A percentile compares a stretch with the other conserved stretches of the same genome.
These are phyloP conservation scores for Salvelinus fontinalis DNA, from an alignment of 2,113 vertebrate species.

Conservation along the genomic window DNA sequence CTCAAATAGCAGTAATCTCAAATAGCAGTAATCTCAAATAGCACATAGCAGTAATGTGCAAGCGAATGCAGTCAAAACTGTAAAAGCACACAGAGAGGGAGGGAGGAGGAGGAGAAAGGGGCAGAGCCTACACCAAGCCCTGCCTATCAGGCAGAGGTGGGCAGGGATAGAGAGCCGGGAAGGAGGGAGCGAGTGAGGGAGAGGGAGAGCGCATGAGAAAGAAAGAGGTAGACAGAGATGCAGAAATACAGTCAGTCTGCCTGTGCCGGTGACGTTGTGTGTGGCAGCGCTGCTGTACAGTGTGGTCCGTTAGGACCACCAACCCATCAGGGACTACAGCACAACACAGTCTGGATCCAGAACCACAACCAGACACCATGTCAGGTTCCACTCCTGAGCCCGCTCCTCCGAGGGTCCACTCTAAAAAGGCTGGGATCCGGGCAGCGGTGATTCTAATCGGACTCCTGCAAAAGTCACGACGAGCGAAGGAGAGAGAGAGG, in stretches of 20 bases:
- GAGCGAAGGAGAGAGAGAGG: conserved; percentile 78
- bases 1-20: no score
- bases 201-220: conserved; percentile 28
- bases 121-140: conserved; percentile 9
- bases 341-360: conserved; percentile 43
- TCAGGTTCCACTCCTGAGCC: conserved; percentile 69
- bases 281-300: conserved; percentile 40
- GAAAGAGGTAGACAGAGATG: conserved; percentile 62
- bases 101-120: conserved; percentile 28
- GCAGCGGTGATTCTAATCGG: conserved; percentile 93
- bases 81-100: conserved; percentile 5
- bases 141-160: conserved; percentile 58
- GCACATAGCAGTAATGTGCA: not conserved
- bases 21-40: no score
- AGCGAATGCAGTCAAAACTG: conserved; percentile 9
- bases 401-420: conserved; percentile 71
- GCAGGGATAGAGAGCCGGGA: conserved; percentile 47
- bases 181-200: conserved; percentile 56
- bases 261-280: conserved; percentile 59
- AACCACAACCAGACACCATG: conserved; percentile 71
- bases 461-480: conserved; percentile 90
- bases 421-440: conserved; percentile 88
- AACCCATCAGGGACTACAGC: conserved; percentile 38
- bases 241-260: conserved; percentile 57
- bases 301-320: not conserved